Evolutionary conservation across 2,113 vertebrate genomes (phyloP), one percentile per base, ranked within the genome.

Genomic region (Chrysemys picta): DNA sequence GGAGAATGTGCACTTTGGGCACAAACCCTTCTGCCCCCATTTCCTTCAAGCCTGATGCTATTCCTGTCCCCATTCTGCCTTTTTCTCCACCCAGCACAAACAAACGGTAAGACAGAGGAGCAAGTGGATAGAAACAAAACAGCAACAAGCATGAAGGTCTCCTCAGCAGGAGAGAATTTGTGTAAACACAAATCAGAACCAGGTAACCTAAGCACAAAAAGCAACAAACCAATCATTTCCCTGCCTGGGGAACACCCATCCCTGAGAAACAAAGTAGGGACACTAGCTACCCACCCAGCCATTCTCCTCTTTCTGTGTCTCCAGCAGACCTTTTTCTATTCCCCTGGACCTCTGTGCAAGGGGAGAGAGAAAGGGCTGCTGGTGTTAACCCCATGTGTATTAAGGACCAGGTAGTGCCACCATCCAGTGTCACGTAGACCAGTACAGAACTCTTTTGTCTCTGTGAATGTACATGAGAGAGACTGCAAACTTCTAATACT

Each of bases 331-430:
- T 80, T 14, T 85, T n/a, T 21, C 75, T 59, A 75, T 8, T 65
- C 31, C 31, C 16, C 5, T n/a, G 59, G 90, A 80, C 82, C 69
- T 91, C 81, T 89, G 52, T 89, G 88, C 96, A 96, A 95, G 0
- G 17, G 57, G 91, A 93, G 91, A 84, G 91, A 95, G 81, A 84
- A 57, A 93, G 54, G 13, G 62, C 16, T 29, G 12, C 76, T 79
- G 76, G 7, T 29, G 62, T 83, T 47, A 76, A 79, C 45, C 25
- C 16, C 29, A 78, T 22, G 27, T 6, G 31, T 62, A 8, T 17
- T 22, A 78, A 8, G 49, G 76, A 90, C 7, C 19, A 57, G 38
- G 2, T 2, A 5, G 42, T 3, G 10, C 24, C 8, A 8, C 3
- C 19, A 3, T 45, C 47, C 54, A 76, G 14, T 8, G 10, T 0